A percentile compares a stretch with the other conserved stretches of the same genome.
phyloP scores from a whole-genome alignment of 2,888 invertebrate genomes.

The Plagodis dolabraria region DNA sequence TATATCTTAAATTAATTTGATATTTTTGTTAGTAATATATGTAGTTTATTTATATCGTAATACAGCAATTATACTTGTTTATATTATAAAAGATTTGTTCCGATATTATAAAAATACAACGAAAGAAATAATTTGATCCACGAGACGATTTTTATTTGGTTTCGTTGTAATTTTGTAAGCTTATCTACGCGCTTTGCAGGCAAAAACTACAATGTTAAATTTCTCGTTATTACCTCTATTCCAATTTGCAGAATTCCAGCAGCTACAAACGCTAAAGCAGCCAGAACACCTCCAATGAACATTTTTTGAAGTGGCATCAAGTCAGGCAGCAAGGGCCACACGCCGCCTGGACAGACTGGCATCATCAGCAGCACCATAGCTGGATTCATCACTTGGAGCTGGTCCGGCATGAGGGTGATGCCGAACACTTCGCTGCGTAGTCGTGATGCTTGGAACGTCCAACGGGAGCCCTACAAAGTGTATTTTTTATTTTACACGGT shows the following conservation, averaged over 20 bases:
- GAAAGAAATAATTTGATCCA: too few relatives aligned
- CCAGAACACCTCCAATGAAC: constrained; percentile 85
- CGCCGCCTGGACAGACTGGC: constrained; percentile 85
- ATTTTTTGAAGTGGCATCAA: constrained; percentile 88
- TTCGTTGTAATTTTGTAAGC: too few relatives aligned
- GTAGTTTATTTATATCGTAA: too few relatives aligned
- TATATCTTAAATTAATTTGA: too few relatives aligned
- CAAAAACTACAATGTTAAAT: too few relatives aligned
- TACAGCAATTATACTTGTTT: too few relatives aligned
- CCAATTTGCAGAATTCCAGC: constrained; percentile 87
- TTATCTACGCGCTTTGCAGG: too few relatives aligned
- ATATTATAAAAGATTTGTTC: too few relatives aligned
- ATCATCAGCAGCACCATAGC: constrained; percentile 89
- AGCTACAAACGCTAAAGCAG: constrained; percentile 86
- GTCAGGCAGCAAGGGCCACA: constrained; percentile 72
- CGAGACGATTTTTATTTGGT: too few relatives aligned
- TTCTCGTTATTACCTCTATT: constrained; percentile 60
- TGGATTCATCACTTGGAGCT: constrained; percentile 92
- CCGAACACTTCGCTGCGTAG: constrained; percentile 86
- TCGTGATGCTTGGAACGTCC: constrained; percentile 91
- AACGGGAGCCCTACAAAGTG: constrained; percentile 86
- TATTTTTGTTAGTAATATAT: too few relatives aligned
- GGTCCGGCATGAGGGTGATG: constrained; percentile 88
- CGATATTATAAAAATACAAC: too few relatives aligned
- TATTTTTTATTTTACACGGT: too few relatives aligned